Evolutionary conservation across 1,140 invertebrate genomes (phyloP), one percentile per base, ranked within the genome.

Genomic region (Hetaerina americana): DNA sequence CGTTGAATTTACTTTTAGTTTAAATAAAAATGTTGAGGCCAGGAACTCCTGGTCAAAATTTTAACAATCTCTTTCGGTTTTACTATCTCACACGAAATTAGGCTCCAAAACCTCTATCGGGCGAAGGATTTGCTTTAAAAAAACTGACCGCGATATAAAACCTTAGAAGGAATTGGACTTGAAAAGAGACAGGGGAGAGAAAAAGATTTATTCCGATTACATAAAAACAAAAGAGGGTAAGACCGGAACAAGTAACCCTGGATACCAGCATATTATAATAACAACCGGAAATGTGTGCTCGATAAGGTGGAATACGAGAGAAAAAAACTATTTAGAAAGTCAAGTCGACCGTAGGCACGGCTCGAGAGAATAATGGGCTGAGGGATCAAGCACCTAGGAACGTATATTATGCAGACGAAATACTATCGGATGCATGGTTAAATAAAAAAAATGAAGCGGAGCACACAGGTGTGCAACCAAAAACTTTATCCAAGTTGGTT

Each of bases 251-350:
- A 57, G 40, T 57, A 57, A 57, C 40, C 40, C 40, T 5, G 40
- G 40, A 57, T 57, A 12, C 40, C 40, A 57, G 40, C 40, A 57
- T 57, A 57, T 57, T 57, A 57, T 57, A 57, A 57, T 57, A 57
- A 57, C 40, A 57, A 57, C 40, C 40, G 40, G 40, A 57, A 57
- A 10, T n/a, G 2, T 57, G 40, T 57, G 40, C 40, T 57, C 40
- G 40, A 57, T 57, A 57, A 57, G 40, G 40, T n/a, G 22, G 40
- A 57, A 57, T 57, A 57, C 15, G 22, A 57, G 40, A 57, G 40
- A 57, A 57, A 57, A n/a, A 57, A 57, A 57, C 40, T 57, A 57
- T 57, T 57, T 57, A 57, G 40, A 57, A 57, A 57, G 40, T 57
- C 40, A 57, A 57, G 40, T 57, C 40, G 40, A 57, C 40, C 40